Conservation (phyloP, 2,888 invertebrate genomes). For the Drosophila sordidula region DNA sequence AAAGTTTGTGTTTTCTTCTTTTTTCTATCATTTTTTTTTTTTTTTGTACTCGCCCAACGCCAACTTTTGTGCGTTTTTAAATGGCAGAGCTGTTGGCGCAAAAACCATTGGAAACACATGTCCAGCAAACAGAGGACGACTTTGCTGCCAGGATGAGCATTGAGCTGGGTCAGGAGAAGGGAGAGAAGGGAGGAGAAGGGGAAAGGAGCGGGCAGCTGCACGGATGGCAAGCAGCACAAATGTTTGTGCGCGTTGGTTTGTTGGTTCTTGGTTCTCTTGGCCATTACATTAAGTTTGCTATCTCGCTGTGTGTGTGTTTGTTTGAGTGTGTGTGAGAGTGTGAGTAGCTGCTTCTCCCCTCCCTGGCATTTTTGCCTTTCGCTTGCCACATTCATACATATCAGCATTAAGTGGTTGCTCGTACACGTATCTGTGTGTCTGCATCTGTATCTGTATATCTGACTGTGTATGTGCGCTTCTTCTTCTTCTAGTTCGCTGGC, state of each 20-base stretch:
- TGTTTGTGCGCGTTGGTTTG: conserved; percentile 59
- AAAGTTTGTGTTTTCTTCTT: conserved; percentile 47
- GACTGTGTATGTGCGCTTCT: conserved; percentile 21
- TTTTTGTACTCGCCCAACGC: conserved; percentile 35
- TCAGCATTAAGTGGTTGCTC: conserved; percentile 70
- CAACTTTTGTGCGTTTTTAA: conserved; percentile 74
- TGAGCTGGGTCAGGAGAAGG: conserved; percentile 5
- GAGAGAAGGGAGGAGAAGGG: not conserved
- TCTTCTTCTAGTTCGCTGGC: conserved; percentile 31
- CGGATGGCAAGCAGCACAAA: conserved; percentile 46
- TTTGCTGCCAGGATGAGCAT: conserved; percentile 18
- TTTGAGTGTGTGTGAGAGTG: not conserved
- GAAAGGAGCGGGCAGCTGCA: conserved; percentile 9
- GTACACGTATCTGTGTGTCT: conserved; percentile 19
- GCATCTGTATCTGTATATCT: conserved; percentile 15
- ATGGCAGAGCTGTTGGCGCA: conserved; percentile 67
- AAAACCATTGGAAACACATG: conserved; percentile 81
- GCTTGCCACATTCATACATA: conserved; percentile 59
- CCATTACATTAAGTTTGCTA: conserved; percentile 74
- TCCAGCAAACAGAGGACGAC: conserved; percentile 56
- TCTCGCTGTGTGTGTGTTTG: conserved; percentile 33
- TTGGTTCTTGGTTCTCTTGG: conserved; percentile 62
- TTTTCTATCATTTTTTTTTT: not conserved
- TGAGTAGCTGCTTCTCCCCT: conserved; percentile 8
- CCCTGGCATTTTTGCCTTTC: conserved; percentile 14